A percentile compares a stretch with the other conserved stretches of the same genome.
Conservation (phyloP, 2,113 vertebrate species). For the Mus spicilegus region DNA sequence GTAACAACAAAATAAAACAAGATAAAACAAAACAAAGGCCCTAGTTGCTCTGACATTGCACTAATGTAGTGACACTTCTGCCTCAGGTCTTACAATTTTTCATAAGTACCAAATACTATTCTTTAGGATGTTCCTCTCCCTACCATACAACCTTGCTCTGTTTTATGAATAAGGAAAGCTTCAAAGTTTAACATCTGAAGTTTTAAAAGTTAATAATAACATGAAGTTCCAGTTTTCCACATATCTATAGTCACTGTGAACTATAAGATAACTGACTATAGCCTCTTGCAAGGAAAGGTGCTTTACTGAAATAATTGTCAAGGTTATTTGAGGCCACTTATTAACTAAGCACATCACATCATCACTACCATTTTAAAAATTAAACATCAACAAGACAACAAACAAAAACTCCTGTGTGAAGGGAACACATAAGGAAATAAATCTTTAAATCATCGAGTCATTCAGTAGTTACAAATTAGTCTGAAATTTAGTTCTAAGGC, state of each 20-base stretch:
- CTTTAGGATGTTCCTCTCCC: not conserved
- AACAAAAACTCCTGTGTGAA: not conserved
- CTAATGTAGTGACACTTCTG: not conserved
- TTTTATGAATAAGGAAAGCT: not conserved
- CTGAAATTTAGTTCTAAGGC: not conserved
- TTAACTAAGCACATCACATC: not conserved
- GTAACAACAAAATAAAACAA: not conserved
- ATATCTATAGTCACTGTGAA: not conserved
- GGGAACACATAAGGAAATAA: not conserved
- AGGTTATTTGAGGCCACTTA: not conserved
- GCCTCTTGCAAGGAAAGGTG: not conserved
- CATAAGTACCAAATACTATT: not conserved
- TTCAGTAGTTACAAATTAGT: not conserved
- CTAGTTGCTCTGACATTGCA: not conserved
- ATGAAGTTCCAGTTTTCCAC: not conserved
- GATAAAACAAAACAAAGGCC: not conserved
- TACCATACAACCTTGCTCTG: rapidly evolving
- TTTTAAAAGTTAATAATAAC: not conserved
- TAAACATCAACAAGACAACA: not conserved
- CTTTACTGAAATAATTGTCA: not conserved
- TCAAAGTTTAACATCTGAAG: not conserved
- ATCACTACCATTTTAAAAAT: not conserved
- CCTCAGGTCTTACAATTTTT: not conserved
- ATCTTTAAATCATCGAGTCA: not conserved
- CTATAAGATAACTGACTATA: not conserved